Conservation (phyloP, 2,888 invertebrate species). For the Drosophila nigricruria region DNA sequence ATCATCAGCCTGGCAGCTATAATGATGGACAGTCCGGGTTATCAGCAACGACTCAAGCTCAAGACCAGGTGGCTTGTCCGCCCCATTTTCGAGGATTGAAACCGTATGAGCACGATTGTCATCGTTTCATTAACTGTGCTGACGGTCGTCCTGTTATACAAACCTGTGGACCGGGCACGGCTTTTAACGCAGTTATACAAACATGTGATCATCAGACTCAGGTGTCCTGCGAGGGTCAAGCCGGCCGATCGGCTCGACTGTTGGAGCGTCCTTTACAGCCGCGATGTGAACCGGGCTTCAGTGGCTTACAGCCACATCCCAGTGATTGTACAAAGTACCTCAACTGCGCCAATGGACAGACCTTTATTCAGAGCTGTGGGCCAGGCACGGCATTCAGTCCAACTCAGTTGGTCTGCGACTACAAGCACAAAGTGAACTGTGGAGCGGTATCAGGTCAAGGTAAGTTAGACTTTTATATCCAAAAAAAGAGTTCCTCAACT, state of each 20-base stretch:
- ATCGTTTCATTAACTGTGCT: conserved; percentile 89
- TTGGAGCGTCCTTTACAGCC: conserved; percentile 32
- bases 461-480: conserved; percentile 40
- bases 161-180: conserved; percentile 88
- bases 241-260: conserved; percentile 33
- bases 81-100: conserved; percentile 86
- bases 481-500: conserved; percentile 29
- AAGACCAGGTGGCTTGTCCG: conserved; percentile 85
- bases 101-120: conserved; percentile 88
- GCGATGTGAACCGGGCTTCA: conserved; percentile 86
- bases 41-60: conserved; percentile 62
- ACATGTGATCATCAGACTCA: conserved; percentile 89
- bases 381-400: conserved; percentile 89
- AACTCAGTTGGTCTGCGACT: conserved; percentile 87
- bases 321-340: conserved; percentile 88
- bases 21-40: conserved; percentile 61
- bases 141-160: conserved; percentile 88
- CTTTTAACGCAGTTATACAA: conserved; percentile 88
- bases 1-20: conserved; percentile 74
- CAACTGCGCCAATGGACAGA: conserved; percentile 88
- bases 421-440: conserved; percentile 87
- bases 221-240: conserved; percentile 86
- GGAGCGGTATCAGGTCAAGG: conserved; percentile 48
- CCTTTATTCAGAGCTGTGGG: conserved; percentile 87
- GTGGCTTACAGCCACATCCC: conserved; percentile 87